phyloP scores from a whole-genome alignment of 53 echinoderm and acorn worm species.

The Crossaster papposus region DNA sequence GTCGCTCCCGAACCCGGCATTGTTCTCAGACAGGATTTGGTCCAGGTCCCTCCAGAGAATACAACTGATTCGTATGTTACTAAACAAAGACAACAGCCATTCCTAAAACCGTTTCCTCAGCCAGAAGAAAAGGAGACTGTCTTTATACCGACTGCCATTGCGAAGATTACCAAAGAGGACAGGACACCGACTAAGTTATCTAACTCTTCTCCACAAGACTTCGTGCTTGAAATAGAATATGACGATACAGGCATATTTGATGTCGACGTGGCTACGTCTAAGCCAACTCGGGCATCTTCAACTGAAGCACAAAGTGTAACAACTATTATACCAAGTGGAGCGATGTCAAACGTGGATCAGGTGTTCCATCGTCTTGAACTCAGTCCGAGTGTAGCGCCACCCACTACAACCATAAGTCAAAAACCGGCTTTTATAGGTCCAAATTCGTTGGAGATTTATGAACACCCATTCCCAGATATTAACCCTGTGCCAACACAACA shows the following conservation, averaged over 20 bases:
- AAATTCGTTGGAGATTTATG: constrained; percentile 12
- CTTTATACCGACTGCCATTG: not conserved
- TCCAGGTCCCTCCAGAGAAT: not conserved
- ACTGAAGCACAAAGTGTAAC: not conserved
- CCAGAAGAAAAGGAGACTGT: not conserved
- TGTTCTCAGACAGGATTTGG: constrained; percentile 1
- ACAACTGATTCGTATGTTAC: not conserved
- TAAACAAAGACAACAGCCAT: not conserved
- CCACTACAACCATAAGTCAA: not conserved
- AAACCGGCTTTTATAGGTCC: not conserved
- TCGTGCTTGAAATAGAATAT: not conserved
- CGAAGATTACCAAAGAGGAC: not conserved
- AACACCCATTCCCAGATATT: constrained; percentile 45
- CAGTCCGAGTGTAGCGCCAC: not conserved
- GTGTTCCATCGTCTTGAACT: not conserved
- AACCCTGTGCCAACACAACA: too few relatives aligned
- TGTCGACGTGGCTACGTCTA: not conserved
- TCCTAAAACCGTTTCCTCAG: constrained; percentile 21
- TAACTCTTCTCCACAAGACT: not conserved
- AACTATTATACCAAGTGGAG: too few relatives aligned
- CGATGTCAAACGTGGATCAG: too few relatives aligned
- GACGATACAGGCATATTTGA: not conserved
- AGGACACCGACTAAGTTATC: not conserved
- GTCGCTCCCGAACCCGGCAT: constrained; percentile 38
- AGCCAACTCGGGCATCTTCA: not conserved